Evolutionary conservation across 1,140 invertebrate species (phyloP).

Genomic region (Chironomus striatipennis): DNA sequence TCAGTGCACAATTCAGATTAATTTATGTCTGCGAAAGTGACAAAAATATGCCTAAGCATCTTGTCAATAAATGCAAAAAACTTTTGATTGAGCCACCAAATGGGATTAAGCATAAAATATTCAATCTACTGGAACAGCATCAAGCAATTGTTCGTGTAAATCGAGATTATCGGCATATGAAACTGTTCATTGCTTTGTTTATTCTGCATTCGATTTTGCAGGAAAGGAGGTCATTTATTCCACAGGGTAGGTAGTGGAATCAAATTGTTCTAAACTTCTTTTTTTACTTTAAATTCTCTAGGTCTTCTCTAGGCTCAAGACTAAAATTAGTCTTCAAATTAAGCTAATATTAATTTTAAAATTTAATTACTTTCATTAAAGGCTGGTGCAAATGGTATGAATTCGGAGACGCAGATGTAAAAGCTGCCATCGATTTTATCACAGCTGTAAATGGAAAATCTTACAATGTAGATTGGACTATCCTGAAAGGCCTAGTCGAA

Average conservation of each 20-base stretch:
- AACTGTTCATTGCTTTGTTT: conserved; percentile 39
- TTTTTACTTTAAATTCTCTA: too few relatives aligned
- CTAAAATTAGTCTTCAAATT: too few relatives aligned
- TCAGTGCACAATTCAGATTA: conserved; percentile 52
- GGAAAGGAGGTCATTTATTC: conserved; percentile 78
- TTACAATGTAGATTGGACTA: conserved; percentile 58
- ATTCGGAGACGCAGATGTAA: conserved; percentile 76
- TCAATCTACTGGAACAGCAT: conserved; percentile 42
- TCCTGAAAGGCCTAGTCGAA: conserved; percentile 70
- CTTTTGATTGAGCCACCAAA: conserved; percentile 75
- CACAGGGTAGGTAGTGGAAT: conserved; percentile 38
- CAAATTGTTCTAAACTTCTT: too few relatives aligned
- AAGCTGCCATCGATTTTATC: conserved; percentile 65
- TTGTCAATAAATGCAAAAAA: conserved; percentile 49
- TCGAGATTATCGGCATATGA: conserved; percentile 34
- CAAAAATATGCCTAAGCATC: conserved; percentile 31
- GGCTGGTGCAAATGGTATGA: conserved; percentile 87
- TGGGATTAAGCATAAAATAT: conserved; percentile 51
- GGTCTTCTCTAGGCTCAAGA: too few relatives aligned
- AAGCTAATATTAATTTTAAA: too few relatives aligned
- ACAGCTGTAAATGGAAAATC: conserved; percentile 46
- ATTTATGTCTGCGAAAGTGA: conserved; percentile 59
- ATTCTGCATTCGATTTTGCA: conserved; percentile 70
- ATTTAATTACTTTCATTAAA: conserved; percentile 26
- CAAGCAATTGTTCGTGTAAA: conserved; percentile 26